phyloP scores from a whole-genome alignment of 2,113 vertebrate species.

The Aptenodytes forsteri region DNA sequence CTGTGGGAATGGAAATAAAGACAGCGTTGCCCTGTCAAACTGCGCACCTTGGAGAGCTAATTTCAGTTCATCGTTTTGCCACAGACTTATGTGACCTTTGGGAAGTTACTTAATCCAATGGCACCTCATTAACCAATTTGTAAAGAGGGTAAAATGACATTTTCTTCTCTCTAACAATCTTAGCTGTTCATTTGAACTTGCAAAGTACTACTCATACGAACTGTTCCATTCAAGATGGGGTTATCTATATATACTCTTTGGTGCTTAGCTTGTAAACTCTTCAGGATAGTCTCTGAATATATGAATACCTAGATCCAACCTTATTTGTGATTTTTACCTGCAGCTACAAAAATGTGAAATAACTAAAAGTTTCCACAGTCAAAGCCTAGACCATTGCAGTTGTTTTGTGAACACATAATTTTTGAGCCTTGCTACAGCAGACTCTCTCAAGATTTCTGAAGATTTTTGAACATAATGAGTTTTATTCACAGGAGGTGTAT shows the following conservation, averaged over 20 bases:
- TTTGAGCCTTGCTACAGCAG: neutral
- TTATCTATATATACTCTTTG: neutral
- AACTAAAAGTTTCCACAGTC: neutral
- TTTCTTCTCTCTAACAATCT: neutral
- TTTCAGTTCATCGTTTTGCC: neutral
- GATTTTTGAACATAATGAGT: neutral
- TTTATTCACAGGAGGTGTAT: neutral
- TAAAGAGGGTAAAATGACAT: neutral
- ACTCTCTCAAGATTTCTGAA: neutral
- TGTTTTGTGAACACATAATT: neutral
- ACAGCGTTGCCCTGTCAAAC: neutral
- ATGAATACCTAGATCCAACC: neutral
- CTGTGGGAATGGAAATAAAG: neutral
- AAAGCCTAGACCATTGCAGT: neutral
- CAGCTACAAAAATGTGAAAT: neutral
- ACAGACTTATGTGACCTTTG: constrained; percentile 17
- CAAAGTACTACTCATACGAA: neutral
- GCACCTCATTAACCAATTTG: constrained; percentile 32
- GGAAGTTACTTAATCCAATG: constrained; percentile 5
- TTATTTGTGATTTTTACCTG: neutral
- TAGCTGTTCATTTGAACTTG: neutral
- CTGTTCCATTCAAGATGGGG: neutral
- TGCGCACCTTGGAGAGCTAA: neutral
- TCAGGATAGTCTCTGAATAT: neutral
- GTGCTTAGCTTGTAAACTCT: neutral